Conservation (phyloP, 2,888 invertebrate species). For the Matsumyia berberina region DNA sequence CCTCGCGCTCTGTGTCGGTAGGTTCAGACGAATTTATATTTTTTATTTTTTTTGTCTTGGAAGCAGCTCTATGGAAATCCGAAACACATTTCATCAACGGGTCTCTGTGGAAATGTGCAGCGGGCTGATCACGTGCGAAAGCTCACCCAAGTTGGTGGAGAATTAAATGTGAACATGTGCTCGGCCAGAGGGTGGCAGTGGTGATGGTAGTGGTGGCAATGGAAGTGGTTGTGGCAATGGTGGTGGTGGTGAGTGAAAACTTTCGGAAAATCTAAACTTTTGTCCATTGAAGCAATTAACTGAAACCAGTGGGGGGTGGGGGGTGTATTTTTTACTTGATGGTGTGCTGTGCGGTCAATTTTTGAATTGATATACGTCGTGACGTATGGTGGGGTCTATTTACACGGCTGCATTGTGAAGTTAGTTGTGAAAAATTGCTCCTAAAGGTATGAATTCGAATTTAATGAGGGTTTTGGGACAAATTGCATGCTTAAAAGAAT, state of each 20-base stretch:
- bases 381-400: not conserved
- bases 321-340: not conserved
- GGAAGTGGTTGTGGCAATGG: not conserved
- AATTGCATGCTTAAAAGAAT: no score
- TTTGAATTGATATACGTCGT: not conserved
- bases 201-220: not conserved
- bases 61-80: constrained; percentile 2
- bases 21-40: not conserved
- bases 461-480: no score
- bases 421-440: no score
- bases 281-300: constrained; percentile 44
- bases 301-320: constrained; percentile 4
- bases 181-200: constrained; percentile 9
- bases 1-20: not conserved
- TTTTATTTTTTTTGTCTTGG: constrained; percentile 16
- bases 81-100: constrained; percentile 60
- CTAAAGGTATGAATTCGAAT: no score
- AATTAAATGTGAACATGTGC: constrained; percentile 32
- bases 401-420: not conserved
- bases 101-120: constrained; percentile 42
- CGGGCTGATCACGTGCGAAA: constrained; percentile 58
- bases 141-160: constrained; percentile 30
- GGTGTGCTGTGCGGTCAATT: not conserved
- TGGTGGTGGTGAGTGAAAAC: constrained; percentile 9
- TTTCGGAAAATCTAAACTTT: constrained; percentile 39